Base-by-base conservation (phyloP, 2,888 invertebrate species). In the Augochlorella aurata region DNA sequence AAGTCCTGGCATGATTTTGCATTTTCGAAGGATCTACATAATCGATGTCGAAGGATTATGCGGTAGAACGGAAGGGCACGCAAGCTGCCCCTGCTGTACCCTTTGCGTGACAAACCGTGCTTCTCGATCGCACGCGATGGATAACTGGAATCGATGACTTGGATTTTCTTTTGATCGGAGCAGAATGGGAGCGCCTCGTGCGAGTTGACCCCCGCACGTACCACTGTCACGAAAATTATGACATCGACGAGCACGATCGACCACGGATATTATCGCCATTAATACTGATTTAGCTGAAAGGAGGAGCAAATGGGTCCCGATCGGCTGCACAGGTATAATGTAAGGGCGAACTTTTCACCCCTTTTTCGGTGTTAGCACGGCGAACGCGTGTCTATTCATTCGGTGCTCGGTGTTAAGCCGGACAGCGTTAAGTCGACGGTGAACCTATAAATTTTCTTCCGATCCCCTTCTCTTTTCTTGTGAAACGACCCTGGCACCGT, bases 261-360 rank as follows among this genome's bases (percentile, higher is more conserved):
- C 58, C 63, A 58, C 24, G n/a, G 66, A 75, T 76, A 71, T 79
- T 21, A 76, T 81, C 61, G 76, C 29, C 61, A 63, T 77, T 81
- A 85, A 85, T 79, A 77, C 67, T 66, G 85, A 85, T 85, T 87
- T 87, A 81, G 76, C 52, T 69, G 74, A 45, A 77, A 67, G 68
- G 73, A 58, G 58, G 61, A 24, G 21, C 38, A 75, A 85, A 77
- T 65, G 81, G 83, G 54, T 65, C 58, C 29, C 29, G 73, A 75
- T 73, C 54, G 74, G 69, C 24, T 50, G 71, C 16, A 52, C 80
- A 83, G 85, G 81, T 85, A 85, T 84, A 80, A 83, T 29, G 8
- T 24, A 24, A 63, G 80, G 80, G 78, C 71, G 73, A 87, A 81
- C 81, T 73, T 54, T 9, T 45, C 76, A 50, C 52, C 78, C 74